Base-by-base conservation (phyloP, 1,140 invertebrate species). In the Aricia agestis region DNA sequence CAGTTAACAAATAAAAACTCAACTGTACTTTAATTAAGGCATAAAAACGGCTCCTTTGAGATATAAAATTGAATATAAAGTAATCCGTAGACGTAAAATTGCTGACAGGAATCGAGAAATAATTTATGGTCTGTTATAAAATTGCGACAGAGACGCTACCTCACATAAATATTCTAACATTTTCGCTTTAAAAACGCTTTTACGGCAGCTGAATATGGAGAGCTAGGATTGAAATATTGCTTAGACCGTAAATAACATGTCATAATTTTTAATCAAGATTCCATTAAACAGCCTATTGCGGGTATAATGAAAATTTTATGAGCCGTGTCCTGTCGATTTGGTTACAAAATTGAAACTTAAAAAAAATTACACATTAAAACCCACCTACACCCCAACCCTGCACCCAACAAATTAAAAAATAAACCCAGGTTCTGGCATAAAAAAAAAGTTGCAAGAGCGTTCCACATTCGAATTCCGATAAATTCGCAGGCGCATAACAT, bases 141-240 rank as follows among this genome's bases (percentile, higher is more conserved):
- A 52, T 52, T 52, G 45, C 45, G 45, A 52, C 45, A 52, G 45
- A 52, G 45, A 52, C 45, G 45, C 45, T 52, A 52, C 45, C 45
- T 52, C 45, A 52, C 45, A 52, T 52, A 52, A 52, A 52, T 52
- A 52, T 52, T 52, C 45, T 52, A 52, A 52, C 69, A 81, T 82
- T 63, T 63, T 63, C 6, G 59, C 17, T 18, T 11, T 25, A 25
- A 19, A 63, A 63, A 19, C 59, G 19, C 19, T 63, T 63, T 63
- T 63, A 63, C 19, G 59, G 59, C 59, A 25, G 17, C 19, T 19
- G 18, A 63, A 63, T 63, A 63, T 63, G 59, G 59, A 63, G 59
- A 63, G 6, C 59, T 19, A 18, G 17, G 59, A 63, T 19, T 63
- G 59, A 63, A 63, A 63, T 63, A 63, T 63, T 25, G 59, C 59